Evolutionary conservation across 2,113 vertebrate species (phyloP).

Genomic region (Empidonax traillii): DNA sequence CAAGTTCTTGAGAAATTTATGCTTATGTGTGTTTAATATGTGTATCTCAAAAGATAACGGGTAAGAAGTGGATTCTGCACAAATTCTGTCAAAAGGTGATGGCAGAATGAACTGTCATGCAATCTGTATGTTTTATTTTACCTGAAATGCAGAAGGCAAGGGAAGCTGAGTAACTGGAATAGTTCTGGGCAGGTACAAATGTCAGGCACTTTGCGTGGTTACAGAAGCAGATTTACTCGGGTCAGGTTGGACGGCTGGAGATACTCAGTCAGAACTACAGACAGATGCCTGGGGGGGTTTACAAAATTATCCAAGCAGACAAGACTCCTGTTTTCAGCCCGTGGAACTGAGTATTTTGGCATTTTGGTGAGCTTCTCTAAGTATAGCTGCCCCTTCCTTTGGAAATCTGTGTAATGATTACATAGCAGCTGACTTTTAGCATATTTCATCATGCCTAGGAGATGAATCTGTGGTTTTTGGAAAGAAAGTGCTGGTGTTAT

Average conservation of each 20-base stretch:
- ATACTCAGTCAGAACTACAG: neutral
- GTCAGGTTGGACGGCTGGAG: neutral
- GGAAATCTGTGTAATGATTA: neutral
- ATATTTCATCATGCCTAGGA: neutral
- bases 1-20: slow-evolving; percentile 23
- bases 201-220: neutral
- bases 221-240: neutral
- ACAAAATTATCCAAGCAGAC: neutral
- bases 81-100: neutral
- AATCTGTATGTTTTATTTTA: neutral
- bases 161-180: neutral
- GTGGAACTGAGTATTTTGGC: neutral
- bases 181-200: neutral
- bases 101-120: neutral
- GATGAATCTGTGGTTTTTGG: neutral
- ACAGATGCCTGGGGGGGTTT: neutral
- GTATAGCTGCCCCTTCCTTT: neutral
- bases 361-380: neutral
- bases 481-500: neutral
- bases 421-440: neutral
- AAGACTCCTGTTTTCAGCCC: neutral
- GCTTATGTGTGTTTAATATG: slow-evolving; percentile 8
- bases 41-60: neutral
- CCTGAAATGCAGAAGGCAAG: neutral
- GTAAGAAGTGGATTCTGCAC: neutral